A percentile compares a stretch with the other conserved stretches of the same genome.
These are phyloP conservation scores for Spongilla lacustris DNA, from an alignment of 37 sponge, comb jelly and placozoan species.

Conservation along the genomic window DNA sequence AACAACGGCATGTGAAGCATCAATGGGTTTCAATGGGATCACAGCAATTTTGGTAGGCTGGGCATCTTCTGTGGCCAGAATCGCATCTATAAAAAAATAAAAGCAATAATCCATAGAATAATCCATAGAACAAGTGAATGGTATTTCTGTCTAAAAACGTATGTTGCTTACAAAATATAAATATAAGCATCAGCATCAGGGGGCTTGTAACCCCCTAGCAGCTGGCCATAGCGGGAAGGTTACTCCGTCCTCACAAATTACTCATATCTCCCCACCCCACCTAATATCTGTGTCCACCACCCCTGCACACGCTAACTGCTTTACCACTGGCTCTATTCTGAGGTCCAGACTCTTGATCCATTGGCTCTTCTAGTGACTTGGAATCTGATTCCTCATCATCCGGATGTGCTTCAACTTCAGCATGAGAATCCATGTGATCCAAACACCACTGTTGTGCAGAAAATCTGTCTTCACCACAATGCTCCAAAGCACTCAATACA, in stretches of 20 bases:
- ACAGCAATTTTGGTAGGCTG: not conserved
- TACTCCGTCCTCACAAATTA: too few species aligned
- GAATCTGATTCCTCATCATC: not conserved
- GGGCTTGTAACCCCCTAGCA: too few species aligned
- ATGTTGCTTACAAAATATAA: too few species aligned
- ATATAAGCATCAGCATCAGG: too few species aligned
- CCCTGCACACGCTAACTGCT: too few species aligned
- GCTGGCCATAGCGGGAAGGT: too few species aligned
- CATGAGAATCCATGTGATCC: not conserved
- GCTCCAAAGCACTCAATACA: conserved; percentile 19
- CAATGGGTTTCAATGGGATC: not conserved
- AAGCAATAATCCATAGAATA: not conserved
- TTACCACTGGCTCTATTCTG: not conserved
- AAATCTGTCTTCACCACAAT: conserved; percentile 6
- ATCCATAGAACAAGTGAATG: not conserved
- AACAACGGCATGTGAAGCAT: not conserved
- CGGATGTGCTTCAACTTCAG: not conserved
- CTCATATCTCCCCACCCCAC: too few species aligned
- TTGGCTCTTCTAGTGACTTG: not conserved
- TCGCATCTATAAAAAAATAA: not conserved
- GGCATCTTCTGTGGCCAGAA: not conserved
- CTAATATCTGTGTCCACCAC: too few species aligned
- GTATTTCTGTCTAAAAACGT: too few species aligned
- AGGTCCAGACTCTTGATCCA: not conserved
- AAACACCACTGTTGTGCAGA: not conserved